Base-by-base conservation (phyloP, 2,888 invertebrate species). In the Lydus trimaculatus region DNA sequence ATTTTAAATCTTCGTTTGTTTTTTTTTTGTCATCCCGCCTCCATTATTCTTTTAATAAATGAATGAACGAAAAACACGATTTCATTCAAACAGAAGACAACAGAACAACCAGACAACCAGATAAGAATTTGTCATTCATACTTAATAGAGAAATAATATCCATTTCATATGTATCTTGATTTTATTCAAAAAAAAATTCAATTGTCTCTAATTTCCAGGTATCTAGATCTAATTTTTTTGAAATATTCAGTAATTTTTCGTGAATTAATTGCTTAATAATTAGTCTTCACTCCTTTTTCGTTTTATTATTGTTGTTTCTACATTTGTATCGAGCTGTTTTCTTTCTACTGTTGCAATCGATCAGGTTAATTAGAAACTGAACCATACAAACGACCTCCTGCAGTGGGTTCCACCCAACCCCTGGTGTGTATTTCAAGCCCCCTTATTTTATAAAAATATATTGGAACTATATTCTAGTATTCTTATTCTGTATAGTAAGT, bases 321-420 rank as follows among this genome's bases (percentile, higher is more conserved):
- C 17, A 43, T 43, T 43, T 43, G 43, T 43, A 17, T 17, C 43
- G 17, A 43, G 43, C 8, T 43, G 43, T 43, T 43, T 6, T 43
- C 43, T 43, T 1, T 43, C n/a, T 1, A 36, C 36, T 43, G 43
- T 75, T 77, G 82, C 81, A 80, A 83, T 83, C 82, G 81, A 83
- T 83, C 83, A 82, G 82, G 78, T 82, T 83, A 83, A 83, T 83
- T 83, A 82, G 82, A 83, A 83, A 82, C 80, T 77, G 80, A 82
- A 83, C 78, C 79, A 77, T 75, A 77, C 75, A 77, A 71, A 78
- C 76, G 43, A 43, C 78, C 80, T 80, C 81, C 80, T 73, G 76
- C 73, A 64, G 78, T 28, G 78, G 43, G 78, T 76, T 77, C 78
- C 79, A 77, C 80, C 81, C 79, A 79, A 72, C 80, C 79, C 80